Base-by-base conservation (phyloP, 2,888 invertebrate genomes). In the Pollenia angustigena region DNA sequence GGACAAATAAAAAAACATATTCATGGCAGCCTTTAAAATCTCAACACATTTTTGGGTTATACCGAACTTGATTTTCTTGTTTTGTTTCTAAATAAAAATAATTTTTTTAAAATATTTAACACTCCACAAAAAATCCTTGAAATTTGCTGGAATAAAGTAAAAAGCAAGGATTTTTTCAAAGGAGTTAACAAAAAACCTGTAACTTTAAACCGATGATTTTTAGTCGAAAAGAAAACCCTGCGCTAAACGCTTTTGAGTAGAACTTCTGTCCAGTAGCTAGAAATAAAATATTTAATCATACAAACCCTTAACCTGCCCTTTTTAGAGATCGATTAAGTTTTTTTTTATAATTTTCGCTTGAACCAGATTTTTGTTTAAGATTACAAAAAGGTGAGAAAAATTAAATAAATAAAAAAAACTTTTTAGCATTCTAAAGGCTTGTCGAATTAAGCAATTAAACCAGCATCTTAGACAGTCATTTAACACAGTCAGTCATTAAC, bases 41-140 rank as follows among this genome's bases (percentile, higher is more conserved):
- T 71, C 44, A 42, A 62, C 23, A 60, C 12, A 76, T 76, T 18
- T 60, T 81, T 81, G 72, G 10, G 46, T 82, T 82, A 82, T 82
- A 82, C 82, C 82, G 44, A 76, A 82, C 82, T 82, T 82, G 82
- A 82, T 82, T 82, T 82, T 82, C 82, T 82, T 82, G 69, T 82
- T 82, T 82, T 82, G 82, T 82, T 60, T 23, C n/a, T 7, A 58
- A 44, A n/a, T 14, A 81, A 72, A 23, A 56, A 40, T 18, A 64
- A 18, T 1, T 18, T 54, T 32, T 18, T 50, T 0, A 64, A 62
- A 64, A 54, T 10, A 32, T 32, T 32, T 32, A 54, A 1, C 2
- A 62, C 32, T 62, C 42, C 52, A 7, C 1, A 40, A 69, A 75
- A 82, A 76, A 62, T 76, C 23, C 69, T 82, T 82, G 76, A 50